Conservation (phyloP, 2,797 vertebrate species). For the Poecilia wingei region DNA sequence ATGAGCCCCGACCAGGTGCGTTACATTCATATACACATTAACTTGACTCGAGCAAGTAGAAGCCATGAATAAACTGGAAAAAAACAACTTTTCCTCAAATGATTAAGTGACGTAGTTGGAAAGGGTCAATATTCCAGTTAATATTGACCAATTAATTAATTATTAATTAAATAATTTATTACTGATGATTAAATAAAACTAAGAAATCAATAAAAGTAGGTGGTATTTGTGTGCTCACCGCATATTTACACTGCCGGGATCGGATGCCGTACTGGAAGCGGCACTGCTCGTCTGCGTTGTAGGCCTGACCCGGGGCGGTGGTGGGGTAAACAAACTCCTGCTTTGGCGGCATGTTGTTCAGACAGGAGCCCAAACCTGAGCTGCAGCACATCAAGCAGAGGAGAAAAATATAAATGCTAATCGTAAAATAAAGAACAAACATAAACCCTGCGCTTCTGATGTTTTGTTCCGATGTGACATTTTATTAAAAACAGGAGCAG, state of each 20-base stretch:
- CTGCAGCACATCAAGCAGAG: slow-evolving; percentile 65
- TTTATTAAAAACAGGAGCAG: not conserved
- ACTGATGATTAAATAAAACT: not conserved
- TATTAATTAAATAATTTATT: not conserved
- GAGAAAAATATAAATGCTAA: not conserved
- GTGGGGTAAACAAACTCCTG: slow-evolving; percentile 98
- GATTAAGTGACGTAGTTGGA: too few relatives aligned
- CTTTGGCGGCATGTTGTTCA: slow-evolving; percentile 93
- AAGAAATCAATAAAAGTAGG: not conserved
- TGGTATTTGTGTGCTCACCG: slow-evolving; percentile 81
- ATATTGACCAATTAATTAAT: not conserved
- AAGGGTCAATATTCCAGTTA: not conserved
- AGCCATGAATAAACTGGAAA: too few relatives aligned
- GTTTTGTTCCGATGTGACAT: not conserved
- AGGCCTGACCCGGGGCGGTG: slow-evolving; percentile 93
- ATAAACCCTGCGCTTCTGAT: not conserved
- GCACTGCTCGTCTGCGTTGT: slow-evolving; percentile 96
- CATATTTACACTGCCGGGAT: slow-evolving; percentile 99
- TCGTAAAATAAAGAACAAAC: not conserved
- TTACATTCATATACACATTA: too few relatives aligned
- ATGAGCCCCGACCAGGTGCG: too few relatives aligned
- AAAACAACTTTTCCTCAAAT: too few relatives aligned
- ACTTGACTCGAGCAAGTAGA: too few relatives aligned
- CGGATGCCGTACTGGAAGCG: slow-evolving; percentile 98
- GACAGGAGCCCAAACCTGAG: slow-evolving; percentile 93